A percentile compares a stretch with the other conserved stretches of the same genome.
Conservation (phyloP, 2,113 vertebrate genomes). For the Sardina pilchardus region DNA sequence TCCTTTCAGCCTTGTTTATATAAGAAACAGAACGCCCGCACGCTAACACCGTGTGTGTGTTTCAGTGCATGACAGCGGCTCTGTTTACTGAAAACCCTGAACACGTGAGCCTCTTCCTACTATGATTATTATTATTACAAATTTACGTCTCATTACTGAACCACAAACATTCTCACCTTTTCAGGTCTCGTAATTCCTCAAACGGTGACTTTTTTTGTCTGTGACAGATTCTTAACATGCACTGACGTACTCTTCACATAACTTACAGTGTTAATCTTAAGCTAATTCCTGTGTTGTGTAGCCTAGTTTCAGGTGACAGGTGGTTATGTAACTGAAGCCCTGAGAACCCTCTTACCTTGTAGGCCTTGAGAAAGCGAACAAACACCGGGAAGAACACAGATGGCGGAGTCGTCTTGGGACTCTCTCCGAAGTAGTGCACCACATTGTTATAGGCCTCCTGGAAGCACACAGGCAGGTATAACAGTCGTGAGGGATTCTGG, state of each 20-base stretch:
- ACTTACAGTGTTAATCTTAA: neutral
- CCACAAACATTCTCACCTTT: neutral
- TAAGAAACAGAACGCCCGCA: neutral
- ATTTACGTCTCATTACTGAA: neutral
- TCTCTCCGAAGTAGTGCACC: conserved; percentile 94
- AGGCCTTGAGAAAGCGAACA: conserved; percentile 91
- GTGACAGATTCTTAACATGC: neutral
- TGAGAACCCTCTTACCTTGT: conserved; percentile 79
- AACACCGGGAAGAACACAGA: conserved; percentile 97
- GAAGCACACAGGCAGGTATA: conserved; percentile 40
- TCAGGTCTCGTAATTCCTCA: neutral
- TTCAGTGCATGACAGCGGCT: neutral
- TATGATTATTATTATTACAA: neutral
- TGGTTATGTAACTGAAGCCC: neutral
- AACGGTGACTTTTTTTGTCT: neutral
- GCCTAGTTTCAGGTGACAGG: neutral
- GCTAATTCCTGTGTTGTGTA: neutral
- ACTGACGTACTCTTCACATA: neutral
- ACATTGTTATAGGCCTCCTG: conserved; percentile 94
- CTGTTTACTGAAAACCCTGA: neutral
- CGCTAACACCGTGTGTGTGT: neutral
- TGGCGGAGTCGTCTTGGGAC: conserved; percentile 91
- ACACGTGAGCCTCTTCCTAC: neutral
- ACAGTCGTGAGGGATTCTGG: neutral
- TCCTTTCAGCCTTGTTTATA: conserved; percentile 1